Conservation (phyloP, 2,888 invertebrate genomes). For the Trachelus troglodyta region DNA sequence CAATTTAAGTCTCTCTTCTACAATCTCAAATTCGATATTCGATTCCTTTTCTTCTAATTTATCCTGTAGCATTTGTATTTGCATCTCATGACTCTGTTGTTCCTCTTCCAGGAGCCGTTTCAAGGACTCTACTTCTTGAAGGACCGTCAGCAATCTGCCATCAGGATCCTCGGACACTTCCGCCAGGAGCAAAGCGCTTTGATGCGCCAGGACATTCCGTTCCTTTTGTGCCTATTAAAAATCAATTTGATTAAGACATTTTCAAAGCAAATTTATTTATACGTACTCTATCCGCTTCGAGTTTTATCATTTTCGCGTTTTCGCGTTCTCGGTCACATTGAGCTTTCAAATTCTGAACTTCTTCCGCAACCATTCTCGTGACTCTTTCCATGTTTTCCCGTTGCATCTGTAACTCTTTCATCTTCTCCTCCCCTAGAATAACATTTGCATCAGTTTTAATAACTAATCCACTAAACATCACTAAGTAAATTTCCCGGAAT, state of each 20-base stretch:
- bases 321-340: slow-evolving; percentile 74
- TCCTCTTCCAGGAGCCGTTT: slow-evolving; percentile 74
- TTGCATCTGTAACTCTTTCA: slow-evolving; percentile 55
- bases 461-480: neutral
- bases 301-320: slow-evolving; percentile 67
- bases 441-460: neutral
- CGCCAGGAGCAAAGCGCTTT: slow-evolving; percentile 75
- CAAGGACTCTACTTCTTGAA: slow-evolving; percentile 74
- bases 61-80: slow-evolving; percentile 73
- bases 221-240: slow-evolving; percentile 71
- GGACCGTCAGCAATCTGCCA: slow-evolving; percentile 66
- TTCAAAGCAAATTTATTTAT: neutral
- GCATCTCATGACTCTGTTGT: slow-evolving; percentile 69
- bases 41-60: slow-evolving; percentile 76
- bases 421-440: slow-evolving; percentile 40
- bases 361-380: slow-evolving; percentile 75
- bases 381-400: slow-evolving; percentile 75
- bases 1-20: slow-evolving; percentile 77
- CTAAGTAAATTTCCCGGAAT: neutral
- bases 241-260: neutral
- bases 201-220: slow-evolving; percentile 74
- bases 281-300: slow-evolving; percentile 64
- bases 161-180: slow-evolving; percentile 71
- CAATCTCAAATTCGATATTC: slow-evolving; percentile 75
- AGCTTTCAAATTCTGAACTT: slow-evolving; percentile 73